phyloP scores from a whole-genome alignment of 2,113 vertebrate genomes.

The Phocoena sinus region DNA sequence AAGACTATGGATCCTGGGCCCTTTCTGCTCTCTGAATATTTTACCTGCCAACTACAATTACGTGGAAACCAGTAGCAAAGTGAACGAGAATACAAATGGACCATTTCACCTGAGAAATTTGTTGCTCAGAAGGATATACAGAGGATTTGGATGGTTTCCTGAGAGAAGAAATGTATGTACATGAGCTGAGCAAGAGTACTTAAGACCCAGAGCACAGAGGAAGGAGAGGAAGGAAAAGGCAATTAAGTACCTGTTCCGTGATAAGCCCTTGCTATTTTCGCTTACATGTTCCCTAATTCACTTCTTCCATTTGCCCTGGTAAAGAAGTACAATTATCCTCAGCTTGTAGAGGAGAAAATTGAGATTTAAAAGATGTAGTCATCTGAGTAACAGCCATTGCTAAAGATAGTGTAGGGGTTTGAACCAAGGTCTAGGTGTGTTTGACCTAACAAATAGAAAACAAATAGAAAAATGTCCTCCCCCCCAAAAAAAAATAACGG shows the following conservation, averaged over 20 bases:
- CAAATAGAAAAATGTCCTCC: too few relatives aligned
- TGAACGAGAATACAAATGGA: background rate
- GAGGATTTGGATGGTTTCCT: background rate
- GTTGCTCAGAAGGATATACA: background rate
- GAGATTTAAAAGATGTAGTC: background rate
- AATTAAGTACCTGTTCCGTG: accelerated
- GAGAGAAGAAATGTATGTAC: background rate
- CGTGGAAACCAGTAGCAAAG: background rate
- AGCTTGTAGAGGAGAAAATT: background rate
- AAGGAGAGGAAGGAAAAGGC: background rate
- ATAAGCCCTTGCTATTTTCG: accelerated
- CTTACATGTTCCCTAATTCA: accelerated
- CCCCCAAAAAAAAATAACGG: background rate
- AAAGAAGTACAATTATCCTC: background rate
- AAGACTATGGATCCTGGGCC: background rate
- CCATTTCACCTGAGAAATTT: background rate
- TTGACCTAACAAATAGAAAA: background rate
- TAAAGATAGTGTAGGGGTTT: background rate
- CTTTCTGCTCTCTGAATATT: background rate
- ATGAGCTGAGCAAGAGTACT: accelerated
- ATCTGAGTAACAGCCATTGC: background rate
- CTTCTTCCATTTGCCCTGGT: background rate
- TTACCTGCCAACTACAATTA: background rate
- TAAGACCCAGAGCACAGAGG: accelerated
- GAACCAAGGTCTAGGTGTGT: background rate